A percentile compares a stretch with the other conserved stretches of the same genome.
These are phyloP conservation scores for Orthonevra nobilis DNA, from an alignment of 2,888 invertebrate species.

Conservation along the genomic window DNA sequence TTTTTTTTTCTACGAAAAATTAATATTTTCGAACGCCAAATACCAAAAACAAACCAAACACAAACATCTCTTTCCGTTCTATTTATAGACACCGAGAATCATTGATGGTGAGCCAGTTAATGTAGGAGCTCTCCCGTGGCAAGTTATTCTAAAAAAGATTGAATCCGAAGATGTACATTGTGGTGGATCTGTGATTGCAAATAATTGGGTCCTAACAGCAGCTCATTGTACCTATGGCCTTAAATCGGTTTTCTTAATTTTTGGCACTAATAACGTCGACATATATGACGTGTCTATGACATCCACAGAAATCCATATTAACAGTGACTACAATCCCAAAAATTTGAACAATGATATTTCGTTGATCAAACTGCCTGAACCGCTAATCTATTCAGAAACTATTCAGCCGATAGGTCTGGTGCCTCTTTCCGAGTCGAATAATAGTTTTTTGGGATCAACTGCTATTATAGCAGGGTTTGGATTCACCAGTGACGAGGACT, in stretches of 20 bases:
- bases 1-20: too few relatives aligned
- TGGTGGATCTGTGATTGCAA: conserved; percentile 77
- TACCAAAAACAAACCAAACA: too few relatives aligned
- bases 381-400: conserved; percentile 71
- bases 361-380: conserved; percentile 74
- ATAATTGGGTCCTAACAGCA: conserved; percentile 77
- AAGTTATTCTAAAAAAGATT: conserved; percentile 76
- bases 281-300: conserved; percentile 73
- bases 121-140: conserved; percentile 77
- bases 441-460: conserved; percentile 73
- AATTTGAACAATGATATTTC: conserved; percentile 77
- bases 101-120: conserved; percentile 74
- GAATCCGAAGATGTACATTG: conserved; percentile 75
- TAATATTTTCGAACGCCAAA: too few relatives aligned
- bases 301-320: conserved; percentile 72
- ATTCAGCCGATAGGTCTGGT: conserved; percentile 75
- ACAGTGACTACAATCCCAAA: conserved; percentile 75
- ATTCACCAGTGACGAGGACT: conserved; percentile 75
- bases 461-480: conserved; percentile 77
- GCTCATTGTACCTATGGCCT: conserved; percentile 76
- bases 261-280: conserved; percentile 74
- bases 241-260: conserved; percentile 73
- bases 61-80: background rate
- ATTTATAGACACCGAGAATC: conserved; percentile 74
- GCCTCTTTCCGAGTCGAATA: conserved; percentile 47